phyloP scores from a whole-genome alignment of 2,113 vertebrate genomes.

The Callionymus lyra region DNA sequence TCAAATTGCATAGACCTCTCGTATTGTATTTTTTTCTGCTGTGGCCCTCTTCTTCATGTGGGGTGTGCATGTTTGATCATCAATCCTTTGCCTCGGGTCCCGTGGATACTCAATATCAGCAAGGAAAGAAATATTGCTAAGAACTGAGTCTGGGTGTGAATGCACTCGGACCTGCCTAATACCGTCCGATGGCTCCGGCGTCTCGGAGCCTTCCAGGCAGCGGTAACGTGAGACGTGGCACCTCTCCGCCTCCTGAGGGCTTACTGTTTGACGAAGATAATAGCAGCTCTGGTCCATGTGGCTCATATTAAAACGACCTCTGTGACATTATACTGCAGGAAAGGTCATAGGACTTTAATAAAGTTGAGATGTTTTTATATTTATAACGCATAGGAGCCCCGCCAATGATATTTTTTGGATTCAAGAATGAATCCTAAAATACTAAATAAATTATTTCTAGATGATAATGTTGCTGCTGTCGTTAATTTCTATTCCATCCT shows the following conservation, averaged over 20 bases:
- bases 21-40: no score
- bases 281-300: conserved; percentile 43
- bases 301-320: conserved; percentile 73
- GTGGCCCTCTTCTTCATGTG: neutral
- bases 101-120: conserved; percentile 14
- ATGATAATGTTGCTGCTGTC: no score
- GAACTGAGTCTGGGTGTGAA: conserved; percentile 46
- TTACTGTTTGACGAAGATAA: conserved; percentile 65
- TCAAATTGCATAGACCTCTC: no score
- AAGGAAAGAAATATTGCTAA: conserved; percentile 17
- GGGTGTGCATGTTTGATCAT: conserved; percentile 13
- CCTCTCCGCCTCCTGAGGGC: conserved; percentile 52
- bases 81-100: conserved; percentile 12
- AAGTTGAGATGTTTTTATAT: conserved; percentile 54
- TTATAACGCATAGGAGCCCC: conserved; percentile 54
- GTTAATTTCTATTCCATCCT: no score
- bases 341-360: conserved; percentile 54
- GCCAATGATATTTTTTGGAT: conserved; percentile 39
- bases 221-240: conserved; percentile 56
- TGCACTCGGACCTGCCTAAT: conserved; percentile 67
- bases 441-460: no score
- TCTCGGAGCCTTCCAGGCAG: conserved; percentile 54
- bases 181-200: conserved; percentile 44
- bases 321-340: conserved; percentile 57
- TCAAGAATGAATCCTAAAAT: conserved; percentile 13